Base-by-base conservation (phyloP, 1,140 invertebrate genomes). In the Nautilus pompilius region DNA sequence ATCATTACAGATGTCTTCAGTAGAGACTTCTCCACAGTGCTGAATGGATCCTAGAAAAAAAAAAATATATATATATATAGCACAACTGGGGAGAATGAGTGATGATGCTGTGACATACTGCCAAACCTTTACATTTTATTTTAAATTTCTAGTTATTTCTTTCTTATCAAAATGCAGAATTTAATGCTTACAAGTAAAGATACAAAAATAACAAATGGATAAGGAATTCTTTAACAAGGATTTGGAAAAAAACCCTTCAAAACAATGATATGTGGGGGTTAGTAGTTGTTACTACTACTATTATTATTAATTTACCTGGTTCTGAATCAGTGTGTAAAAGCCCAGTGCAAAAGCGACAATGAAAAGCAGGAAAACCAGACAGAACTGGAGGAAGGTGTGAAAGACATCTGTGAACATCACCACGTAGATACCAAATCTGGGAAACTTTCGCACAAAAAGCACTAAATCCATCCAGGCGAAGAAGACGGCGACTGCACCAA, bases 341-440 rank as follows among this genome's bases (percentile, higher is more conserved):
- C 79, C 77, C 2, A 87, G 61, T 13, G 79, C 83, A 72, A 86
- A 87, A 26, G 84, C 85, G 36, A 86, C 71, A 57, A 87, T 80
- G 67, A 87, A 85, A 13, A 87, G 75, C 57, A 82, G 79, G 68
- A 87, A 86, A 34, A 87, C 80, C 1, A 84, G 60, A 53, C 82
- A 85, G 69, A 87, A 86, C 54, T 84, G 82, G 6, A 77, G 65
- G 69, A 87, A 85, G 20, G 86, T 87, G 33, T 75, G 72, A 4
- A 86, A 74, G 53, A 87, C 81, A 66, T 87, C 83, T 0, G 83
- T 83, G 65, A 87, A 86, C 86, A 87, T 87, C 15, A 87, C 84
- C 3, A 87, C 85, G 69, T 85, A 87, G 62, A 87, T 86, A 34
- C 86, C 86, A 61, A 87, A 82, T 36, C 76, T 71, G 3, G 84